Percentiles rank a stretch among this genome's conserved stretches.
Evolutionary conservation across 2,888 invertebrate species (phyloP).

Genomic region (Apamea monoglypha): DNA sequence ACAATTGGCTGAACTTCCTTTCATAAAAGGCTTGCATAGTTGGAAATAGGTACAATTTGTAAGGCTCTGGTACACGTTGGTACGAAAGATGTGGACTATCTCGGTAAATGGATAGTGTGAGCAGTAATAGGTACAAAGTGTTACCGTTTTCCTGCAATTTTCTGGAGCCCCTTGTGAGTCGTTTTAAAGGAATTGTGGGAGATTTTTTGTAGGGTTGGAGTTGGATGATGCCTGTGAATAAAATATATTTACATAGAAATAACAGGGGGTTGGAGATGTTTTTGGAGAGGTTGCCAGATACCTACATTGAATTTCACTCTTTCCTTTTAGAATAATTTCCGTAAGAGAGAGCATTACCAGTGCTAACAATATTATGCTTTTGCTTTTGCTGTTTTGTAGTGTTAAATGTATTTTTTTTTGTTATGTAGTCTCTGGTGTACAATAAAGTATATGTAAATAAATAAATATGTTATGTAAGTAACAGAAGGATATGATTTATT

Average conservation of each 20-base stretch:
- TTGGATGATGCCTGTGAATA: too few species aligned
- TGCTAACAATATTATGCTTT: background rate
- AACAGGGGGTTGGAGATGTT: background rate
- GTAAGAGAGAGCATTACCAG: background rate
- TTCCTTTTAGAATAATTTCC: background rate
- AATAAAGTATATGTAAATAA: too few species aligned
- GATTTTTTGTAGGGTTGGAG: background rate
- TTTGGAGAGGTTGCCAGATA: background rate
- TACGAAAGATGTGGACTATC: slow-evolving; percentile 47
- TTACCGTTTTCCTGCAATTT: slow-evolving; percentile 33
- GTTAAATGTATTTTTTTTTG: too few species aligned
- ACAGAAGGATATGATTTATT: too few species aligned
- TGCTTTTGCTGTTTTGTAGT: too few species aligned
- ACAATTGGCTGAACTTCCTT: slow-evolving; percentile 64
- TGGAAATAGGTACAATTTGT: slow-evolving; percentile 61
- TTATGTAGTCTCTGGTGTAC: too few species aligned
- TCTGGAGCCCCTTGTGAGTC: background rate
- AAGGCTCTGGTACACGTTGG: slow-evolving; percentile 27
- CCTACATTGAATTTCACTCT: background rate
- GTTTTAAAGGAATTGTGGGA: slow-evolving; percentile 31
- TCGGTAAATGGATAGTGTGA: slow-evolving; percentile 34
- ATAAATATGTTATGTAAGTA: too few species aligned
- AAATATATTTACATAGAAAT: background rate
- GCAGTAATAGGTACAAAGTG: slow-evolving; percentile 18
- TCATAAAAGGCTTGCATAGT: slow-evolving; percentile 52